A percentile compares a stretch with the other conserved stretches of the same genome.
Evolutionary conservation across 2,113 vertebrate genomes (phyloP).

Genomic region (Seriola dumerili): DNA sequence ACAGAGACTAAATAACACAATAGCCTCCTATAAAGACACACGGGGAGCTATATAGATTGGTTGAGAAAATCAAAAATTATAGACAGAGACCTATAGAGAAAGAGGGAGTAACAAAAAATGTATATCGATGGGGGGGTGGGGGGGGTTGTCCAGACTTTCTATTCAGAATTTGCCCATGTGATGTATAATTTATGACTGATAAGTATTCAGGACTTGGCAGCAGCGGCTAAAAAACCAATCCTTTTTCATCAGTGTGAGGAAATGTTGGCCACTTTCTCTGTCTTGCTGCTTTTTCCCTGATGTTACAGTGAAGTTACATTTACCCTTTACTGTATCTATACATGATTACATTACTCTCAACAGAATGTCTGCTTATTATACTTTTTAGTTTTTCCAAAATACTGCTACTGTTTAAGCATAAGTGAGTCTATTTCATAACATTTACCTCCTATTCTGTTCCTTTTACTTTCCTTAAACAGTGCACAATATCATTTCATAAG

Average conservation of each 20-base stretch:
- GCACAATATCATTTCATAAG: not conserved
- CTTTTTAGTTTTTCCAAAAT: not conserved
- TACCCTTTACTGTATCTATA: not conserved
- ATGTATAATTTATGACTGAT: constrained; percentile 77
- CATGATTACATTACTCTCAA: not conserved
- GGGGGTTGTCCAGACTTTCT: constrained; percentile 48
- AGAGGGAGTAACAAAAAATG: not conserved
- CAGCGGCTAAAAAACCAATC: constrained; percentile 26
- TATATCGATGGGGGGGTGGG: not conserved
- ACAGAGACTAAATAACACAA: not conserved
- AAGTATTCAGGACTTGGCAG: constrained; percentile 43
- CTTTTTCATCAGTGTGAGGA: constrained; percentile 51
- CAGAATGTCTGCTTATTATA: not conserved
- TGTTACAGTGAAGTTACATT: not conserved
- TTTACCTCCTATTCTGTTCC: not conserved
- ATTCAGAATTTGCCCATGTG: constrained; percentile 45
- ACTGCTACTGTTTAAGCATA: not conserved
- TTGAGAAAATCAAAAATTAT: constrained; percentile 8
- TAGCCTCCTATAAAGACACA: constrained; percentile 11
- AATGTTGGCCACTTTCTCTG: constrained; percentile 31
- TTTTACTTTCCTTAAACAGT: not conserved
- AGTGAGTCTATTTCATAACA: not conserved
- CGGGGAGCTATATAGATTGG: not conserved
- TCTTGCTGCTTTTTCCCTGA: not conserved
- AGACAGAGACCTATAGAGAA: not conserved